Conservation (phyloP, 1,140 invertebrate genomes). For the Drosophila pectinifera region DNA sequence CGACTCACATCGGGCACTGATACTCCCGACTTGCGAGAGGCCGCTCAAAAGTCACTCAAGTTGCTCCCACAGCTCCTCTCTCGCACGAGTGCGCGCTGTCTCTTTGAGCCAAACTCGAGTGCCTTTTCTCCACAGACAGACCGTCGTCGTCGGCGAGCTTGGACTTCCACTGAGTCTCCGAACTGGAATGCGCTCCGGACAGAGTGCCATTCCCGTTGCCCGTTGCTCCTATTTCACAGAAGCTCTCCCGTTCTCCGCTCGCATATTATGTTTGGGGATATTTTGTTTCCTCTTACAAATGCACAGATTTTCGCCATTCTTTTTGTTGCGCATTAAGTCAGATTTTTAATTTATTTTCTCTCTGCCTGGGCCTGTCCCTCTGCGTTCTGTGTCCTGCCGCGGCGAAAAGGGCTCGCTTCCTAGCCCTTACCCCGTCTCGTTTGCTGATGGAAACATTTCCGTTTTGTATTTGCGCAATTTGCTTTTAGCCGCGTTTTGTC, state of each 20-base stretch:
- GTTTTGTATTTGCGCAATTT: conserved; percentile 77
- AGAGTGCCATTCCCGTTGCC: conserved; percentile 11
- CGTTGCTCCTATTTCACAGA: conserved; percentile 26
- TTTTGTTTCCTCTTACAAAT: conserved; percentile 75
- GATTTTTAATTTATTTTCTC: conserved; percentile 78
- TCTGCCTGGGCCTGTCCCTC: conserved; percentile 26
- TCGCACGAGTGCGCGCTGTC: conserved; percentile 38
- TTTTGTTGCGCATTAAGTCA: conserved; percentile 71
- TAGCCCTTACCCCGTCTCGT: conserved; percentile 16
- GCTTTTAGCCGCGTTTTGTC: conserved; percentile 39
- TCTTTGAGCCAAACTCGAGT: conserved; percentile 39
- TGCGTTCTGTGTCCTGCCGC: background rate
- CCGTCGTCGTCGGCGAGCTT: conserved; percentile 56
- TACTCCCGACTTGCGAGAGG: conserved; percentile 15
- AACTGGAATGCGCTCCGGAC: conserved; percentile 52
- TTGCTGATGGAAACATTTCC: conserved; percentile 67
- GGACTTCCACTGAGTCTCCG: conserved; percentile 44
- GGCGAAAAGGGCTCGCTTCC: conserved; percentile 29
- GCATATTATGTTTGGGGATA: conserved; percentile 76
- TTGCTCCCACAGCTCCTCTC: conserved; percentile 24
- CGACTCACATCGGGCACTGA: conserved; percentile 3
- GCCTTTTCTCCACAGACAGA: conserved; percentile 66
- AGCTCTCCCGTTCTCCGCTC: conserved; percentile 49
- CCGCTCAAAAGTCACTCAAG: conserved; percentile 69
- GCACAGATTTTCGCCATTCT: conserved; percentile 66